Evolutionary conservation across 2,113 vertebrate genomes (phyloP), one percentile per base, ranked within the genome.

Genomic region (Ceuthmochares aereus): DNA sequence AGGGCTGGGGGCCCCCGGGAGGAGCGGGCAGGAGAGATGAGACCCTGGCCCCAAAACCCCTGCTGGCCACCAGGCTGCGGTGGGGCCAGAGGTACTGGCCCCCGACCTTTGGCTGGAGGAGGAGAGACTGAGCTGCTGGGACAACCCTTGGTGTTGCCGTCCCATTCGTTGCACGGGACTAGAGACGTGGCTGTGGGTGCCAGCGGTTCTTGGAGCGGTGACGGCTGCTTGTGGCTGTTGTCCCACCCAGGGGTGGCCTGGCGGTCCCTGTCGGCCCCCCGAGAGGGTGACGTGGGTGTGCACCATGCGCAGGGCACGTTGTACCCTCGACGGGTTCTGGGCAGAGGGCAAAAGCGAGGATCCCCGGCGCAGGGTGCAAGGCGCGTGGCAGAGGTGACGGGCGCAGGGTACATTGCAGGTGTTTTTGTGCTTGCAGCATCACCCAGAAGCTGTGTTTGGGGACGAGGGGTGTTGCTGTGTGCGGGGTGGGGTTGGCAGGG

Each of bases 241-340:
- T 77, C 27, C 25, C 42, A 10, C 0, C 6, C 0, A 4, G 1
- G 8, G 27, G 51, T 21, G 59, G 66, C 62, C 47, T 4, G 0
- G 34, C 6, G 20, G 75, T 34, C 6, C 64, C 42, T 5, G 45
- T 34, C 40, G 8, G 32, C 20, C 17, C 7, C 37, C 12, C 6
- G 0, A 0, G 54, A 43, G 78, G 60, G 83, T 70, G 89, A 29
- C 66, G 3, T 0, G 69, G 40, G 56, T 8, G 76, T 36, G 42
- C 0, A 0, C 8, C 12, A 3, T 0, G 34, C 47, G 0, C 4
- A 0, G 60, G 30, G 72, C 2, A 0, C 0, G 21, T 5, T 14
- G 11, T 0, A 10, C 9, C 0, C 72, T 23, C 2, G 0, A 56
- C 11, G 21, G 5, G 42, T 4, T 12, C 56, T 27, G 4, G 0